Evolutionary conservation across 2,888 invertebrate genomes (phyloP), one percentile per base, ranked within the genome.

Genomic region (Choristoneura rosaceana): DNA sequence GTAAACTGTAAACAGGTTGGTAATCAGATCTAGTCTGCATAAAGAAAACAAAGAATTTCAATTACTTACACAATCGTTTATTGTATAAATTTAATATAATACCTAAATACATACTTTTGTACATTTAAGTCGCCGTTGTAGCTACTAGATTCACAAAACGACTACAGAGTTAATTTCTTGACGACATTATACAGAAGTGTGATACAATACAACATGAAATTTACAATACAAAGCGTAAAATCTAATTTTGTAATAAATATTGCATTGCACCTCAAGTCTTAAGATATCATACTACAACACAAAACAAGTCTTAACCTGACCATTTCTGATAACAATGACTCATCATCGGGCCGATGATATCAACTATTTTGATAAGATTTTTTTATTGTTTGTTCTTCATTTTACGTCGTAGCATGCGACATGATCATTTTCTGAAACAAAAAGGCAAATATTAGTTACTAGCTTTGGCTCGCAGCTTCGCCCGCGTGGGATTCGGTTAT

Each of bases 361-460:
- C 38, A 43, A 43, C 9, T 47, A n/a, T 50, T 60, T n/a, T 55
- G 52, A 15, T 10, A 47, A 15, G 58, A 17, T 5, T 8, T 9
- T 15, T 12, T 4, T n/a, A 41, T 34, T 45, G 14, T 64, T 34
- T 68, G 47, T 47, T 61, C 15, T 10, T 3, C 59, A 43, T 50
- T 17, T 79, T 86, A 91, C 75, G 87, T 89, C 14, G 93, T 87
- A 15, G 95, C 95, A 69, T 94, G 95, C 8, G 89, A 84, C 87
- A 95, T 94, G n/a, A 95, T 91, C 77, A 93, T 81, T 92, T 92
- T 95, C 95, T 95, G 94, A 76, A 95, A 95, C 80, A 87, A 87
- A 38, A 38, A 33, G 9, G 25, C 12, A 55, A 55, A 55, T 55
- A 55, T 17, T 52, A 52, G 15, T 52, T 25, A 25, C n/a, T n/a